Evolutionary conservation across 2,113 vertebrate species (phyloP).

Genomic region (Callocephalon fimbriatum): DNA sequence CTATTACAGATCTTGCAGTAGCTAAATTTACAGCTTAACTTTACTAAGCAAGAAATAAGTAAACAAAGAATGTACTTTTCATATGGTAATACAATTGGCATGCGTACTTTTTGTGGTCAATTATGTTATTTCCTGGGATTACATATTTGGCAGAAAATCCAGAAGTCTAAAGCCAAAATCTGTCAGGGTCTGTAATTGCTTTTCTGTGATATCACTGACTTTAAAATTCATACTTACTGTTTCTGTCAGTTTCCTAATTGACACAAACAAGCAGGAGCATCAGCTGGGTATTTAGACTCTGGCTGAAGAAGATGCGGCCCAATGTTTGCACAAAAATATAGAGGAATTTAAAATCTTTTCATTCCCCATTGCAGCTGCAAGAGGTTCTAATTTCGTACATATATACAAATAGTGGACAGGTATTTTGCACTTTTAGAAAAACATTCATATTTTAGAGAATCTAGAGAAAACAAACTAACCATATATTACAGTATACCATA

Average conservation of each 20-base stretch:
- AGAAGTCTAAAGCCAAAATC: not conserved
- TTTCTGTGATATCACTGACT: constrained; percentile 10
- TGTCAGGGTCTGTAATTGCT: constrained; percentile 5
- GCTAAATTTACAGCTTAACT: not conserved
- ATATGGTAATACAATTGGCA: not conserved
- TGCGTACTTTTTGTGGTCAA: not conserved
- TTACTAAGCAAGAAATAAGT: not conserved
- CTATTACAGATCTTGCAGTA: not conserved
- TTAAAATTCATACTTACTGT: constrained; percentile 4
- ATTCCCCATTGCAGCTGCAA: not conserved
- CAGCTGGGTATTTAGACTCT: not conserved
- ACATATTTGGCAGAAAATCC: constrained; percentile 4
- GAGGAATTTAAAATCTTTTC: not conserved
- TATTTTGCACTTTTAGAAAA: not conserved
- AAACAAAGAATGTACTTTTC: not conserved
- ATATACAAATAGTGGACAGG: not conserved
- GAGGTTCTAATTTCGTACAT: not conserved
- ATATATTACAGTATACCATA: not conserved
- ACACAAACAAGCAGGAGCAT: not conserved
- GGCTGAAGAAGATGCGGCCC: not conserved
- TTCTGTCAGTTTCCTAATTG: not conserved
- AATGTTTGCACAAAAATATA: not conserved
- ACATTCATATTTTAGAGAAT: not conserved
- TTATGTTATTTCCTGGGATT: constrained; percentile 12
- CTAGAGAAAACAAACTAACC: not conserved